phyloP scores from a whole-genome alignment of 1,140 invertebrate species.

The Ridgeia piscesae region DNA sequence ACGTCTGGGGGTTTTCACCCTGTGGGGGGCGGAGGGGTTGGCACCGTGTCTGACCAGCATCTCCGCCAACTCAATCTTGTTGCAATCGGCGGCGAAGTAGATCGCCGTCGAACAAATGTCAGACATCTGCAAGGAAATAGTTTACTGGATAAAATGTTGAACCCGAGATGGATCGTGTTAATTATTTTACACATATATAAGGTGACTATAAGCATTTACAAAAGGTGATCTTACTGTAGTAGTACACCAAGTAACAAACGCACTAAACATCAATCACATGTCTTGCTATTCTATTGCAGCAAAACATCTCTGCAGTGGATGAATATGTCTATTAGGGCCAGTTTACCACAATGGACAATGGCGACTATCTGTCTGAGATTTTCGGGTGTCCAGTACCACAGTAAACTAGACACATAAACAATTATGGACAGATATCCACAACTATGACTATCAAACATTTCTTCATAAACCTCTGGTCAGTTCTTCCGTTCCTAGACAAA shows the following conservation, averaged over 20 bases:
- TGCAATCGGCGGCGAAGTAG: conserved; percentile 42
- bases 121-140: conserved; percentile 44
- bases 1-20: conserved; percentile 25
- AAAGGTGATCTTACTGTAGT: too few relatives aligned
- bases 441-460: neutral
- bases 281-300: too few relatives aligned
- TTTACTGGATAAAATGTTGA: neutral
- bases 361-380: too few relatives aligned
- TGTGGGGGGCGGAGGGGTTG: neutral
- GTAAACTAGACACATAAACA: too few relatives aligned
- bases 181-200: neutral
- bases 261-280: too few relatives aligned
- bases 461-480: neutral
- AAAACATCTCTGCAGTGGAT: too few relatives aligned
- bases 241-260: too few relatives aligned
- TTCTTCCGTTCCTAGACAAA: neutral
- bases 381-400: too few relatives aligned
- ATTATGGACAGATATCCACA: too few relatives aligned
- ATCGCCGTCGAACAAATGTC: conserved; percentile 47
- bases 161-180: neutral
- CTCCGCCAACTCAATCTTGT: conserved; percentile 41
- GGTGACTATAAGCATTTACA: too few relatives aligned
- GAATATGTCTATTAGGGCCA: too few relatives aligned
- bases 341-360: too few relatives aligned
- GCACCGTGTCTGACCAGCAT: conserved; percentile 43